Percentiles rank a stretch among this genome's conserved stretches.
Conservation (phyloP, 2,797 vertebrate species). For the Brachyalestes nurse region DNA sequence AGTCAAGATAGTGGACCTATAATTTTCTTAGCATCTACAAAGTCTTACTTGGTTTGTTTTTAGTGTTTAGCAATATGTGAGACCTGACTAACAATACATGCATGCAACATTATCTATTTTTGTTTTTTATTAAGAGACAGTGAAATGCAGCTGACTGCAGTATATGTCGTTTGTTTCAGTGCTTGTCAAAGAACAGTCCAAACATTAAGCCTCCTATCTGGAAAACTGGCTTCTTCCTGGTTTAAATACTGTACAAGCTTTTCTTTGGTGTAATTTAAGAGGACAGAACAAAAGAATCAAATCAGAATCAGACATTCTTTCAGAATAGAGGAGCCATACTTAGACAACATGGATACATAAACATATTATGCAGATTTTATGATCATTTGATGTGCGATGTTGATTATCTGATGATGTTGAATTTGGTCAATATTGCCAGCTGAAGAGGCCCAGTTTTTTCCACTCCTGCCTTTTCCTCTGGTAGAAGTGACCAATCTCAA, state of each 20-base stretch:
- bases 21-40: not conserved
- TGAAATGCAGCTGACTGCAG: not conserved
- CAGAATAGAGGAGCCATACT: not conserved
- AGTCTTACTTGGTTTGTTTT: not conserved
- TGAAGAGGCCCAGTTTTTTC: not conserved
- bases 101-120: too few relatives aligned
- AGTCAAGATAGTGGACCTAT: not conserved
- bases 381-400: not conserved
- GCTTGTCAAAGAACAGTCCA: not conserved
- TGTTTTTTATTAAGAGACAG: too few relatives aligned
- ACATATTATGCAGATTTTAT: not conserved
- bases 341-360: not conserved
- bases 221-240: not conserved
- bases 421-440: not conserved
- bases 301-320: not conserved
- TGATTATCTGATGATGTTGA: not conserved
- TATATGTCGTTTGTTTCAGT: not conserved
- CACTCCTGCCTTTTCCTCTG: not conserved
- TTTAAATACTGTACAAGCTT: not conserved
- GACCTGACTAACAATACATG: too few relatives aligned
- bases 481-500: conserved; percentile 13
- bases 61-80: too few relatives aligned
- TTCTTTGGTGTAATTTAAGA: not conserved
- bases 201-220: not conserved
- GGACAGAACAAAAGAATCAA: not conserved